Evolutionary conservation across 2,888 invertebrate species (phyloP), one percentile per base, ranked within the genome.

Genomic region (Eupithecia subfuscata): DNA sequence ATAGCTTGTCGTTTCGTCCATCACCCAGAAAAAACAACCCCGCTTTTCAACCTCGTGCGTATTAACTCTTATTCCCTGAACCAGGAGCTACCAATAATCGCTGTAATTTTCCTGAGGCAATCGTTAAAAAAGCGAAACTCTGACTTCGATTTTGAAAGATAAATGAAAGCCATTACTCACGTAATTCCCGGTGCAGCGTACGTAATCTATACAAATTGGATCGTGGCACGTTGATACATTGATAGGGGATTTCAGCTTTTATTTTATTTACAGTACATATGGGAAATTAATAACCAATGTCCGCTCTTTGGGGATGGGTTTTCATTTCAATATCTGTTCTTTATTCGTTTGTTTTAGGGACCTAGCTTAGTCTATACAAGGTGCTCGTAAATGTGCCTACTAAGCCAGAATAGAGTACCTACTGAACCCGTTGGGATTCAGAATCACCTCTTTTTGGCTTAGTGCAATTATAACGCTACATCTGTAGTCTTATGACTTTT

Each of bases 111-210:
- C 63, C 52, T 52, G 37, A 60, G 63, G 40, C 14, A 25, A 68
- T 68, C 68, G 43, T 68, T 68, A 68, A 68, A 68, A 60, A 60
- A 68, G 12, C 68, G 68, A 43, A 68, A 43, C 68, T 68, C 68
- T 11, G 68, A 68, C 68, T 68, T 68, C 68, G 79, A 79, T 77
- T 79, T 80, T 79, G 79, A 77, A 79, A 78, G 85, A 89, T 86
- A 88, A 89, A 90, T 89, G 89, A 87, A 90, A 88, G 86, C 85
- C 85, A 90, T 90, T 90, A 89, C 89, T 89, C 89, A 88, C 85
- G 83, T 86, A 84, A 89, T 88, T 88, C 86, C 85, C 86, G 82
- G 84, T 84, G 78, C 79, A 78, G 73, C 78, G 79, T 69, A 76
- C 73, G 85, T 88, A 90, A 90, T 90, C 89, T 88, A 87, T 86